Evolutionary conservation across 2,888 invertebrate species (phyloP).

Genomic region (Campoletis raptor): DNA sequence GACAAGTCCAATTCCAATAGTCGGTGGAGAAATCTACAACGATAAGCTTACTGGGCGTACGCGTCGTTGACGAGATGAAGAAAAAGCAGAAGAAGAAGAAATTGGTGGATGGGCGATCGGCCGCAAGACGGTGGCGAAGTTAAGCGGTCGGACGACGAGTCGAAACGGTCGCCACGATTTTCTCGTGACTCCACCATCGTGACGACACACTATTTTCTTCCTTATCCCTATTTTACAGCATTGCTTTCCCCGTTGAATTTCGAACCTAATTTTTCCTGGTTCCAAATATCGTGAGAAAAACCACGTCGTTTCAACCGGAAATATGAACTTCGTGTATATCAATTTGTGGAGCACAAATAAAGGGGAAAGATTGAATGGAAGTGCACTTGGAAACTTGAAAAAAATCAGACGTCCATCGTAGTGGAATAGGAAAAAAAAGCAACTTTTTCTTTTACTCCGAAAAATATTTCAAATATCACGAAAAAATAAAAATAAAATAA

Average conservation of each 20-base stretch:
- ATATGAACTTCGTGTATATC: not conserved
- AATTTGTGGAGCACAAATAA: not conserved
- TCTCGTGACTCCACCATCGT: constrained; percentile 74
- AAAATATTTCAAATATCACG: constrained; percentile 16
- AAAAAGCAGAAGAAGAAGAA: constrained; percentile 77
- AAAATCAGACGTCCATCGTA: constrained; percentile 24
- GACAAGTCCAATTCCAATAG: constrained; percentile 60
- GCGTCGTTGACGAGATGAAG: constrained; percentile 73
- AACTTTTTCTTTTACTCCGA: not conserved
- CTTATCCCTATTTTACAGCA: constrained; percentile 56
- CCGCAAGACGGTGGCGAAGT: constrained; percentile 22
- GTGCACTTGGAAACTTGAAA: not conserved
- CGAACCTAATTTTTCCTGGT: not conserved
- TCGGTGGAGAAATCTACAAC: constrained; percentile 70
- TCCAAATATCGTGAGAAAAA: not conserved
- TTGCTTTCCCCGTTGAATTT: constrained; percentile 43
- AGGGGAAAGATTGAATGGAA: not conserved
- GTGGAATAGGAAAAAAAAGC: not conserved
- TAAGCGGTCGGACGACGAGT: constrained; percentile 28
- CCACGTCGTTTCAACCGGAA: constrained; percentile 1
- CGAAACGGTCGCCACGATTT: constrained; percentile 41
- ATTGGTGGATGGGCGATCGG: constrained; percentile 72
- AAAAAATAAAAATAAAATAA: constrained; percentile 9
- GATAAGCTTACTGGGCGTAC: constrained; percentile 81
- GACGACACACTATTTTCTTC: constrained; percentile 59